phyloP scores from a whole-genome alignment of 2,888 invertebrate genomes.

The Oscheius sp. region DNA sequence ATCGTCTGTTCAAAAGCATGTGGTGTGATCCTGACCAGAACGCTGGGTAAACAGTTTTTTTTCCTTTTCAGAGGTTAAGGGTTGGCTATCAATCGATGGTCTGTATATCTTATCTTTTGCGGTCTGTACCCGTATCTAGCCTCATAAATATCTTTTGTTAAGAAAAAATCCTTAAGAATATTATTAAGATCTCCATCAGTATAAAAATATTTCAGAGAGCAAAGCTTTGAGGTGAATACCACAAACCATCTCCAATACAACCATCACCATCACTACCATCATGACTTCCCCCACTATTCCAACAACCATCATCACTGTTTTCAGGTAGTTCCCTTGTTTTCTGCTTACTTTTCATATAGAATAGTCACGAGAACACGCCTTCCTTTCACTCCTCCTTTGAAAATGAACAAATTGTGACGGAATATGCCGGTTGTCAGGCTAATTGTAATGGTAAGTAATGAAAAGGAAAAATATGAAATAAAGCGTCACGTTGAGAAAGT shows the following conservation, averaged over 20 bases:
- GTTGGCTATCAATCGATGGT: neutral
- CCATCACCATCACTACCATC: conserved; percentile 37
- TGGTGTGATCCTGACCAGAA: neutral
- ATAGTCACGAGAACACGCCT: neutral
- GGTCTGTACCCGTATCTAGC: neutral
- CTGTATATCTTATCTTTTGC: neutral
- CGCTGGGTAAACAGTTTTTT: conserved; percentile 5
- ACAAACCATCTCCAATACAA: neutral
- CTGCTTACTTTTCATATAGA: neutral
- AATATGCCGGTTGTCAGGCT: neutral
- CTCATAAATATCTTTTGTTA: too few relatives aligned
- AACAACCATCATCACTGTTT: conserved; percentile 36
- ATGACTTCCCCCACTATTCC: conserved; percentile 38
- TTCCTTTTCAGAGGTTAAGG: neutral
- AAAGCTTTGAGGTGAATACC: neutral
- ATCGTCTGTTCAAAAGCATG: neutral
- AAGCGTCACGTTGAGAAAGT: neutral
- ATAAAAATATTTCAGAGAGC: neutral
- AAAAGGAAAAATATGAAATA: neutral
- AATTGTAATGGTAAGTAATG: neutral
- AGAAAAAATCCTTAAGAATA: too few relatives aligned
- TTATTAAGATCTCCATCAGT: too few relatives aligned
- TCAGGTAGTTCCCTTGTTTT: neutral
- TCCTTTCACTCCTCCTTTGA: neutral
- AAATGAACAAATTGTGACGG: neutral